Percentiles rank a stretch among this genome's conserved stretches.
Evolutionary conservation across 2,797 vertebrate species (phyloP).

Genomic region (Sebastes minor): DNA sequence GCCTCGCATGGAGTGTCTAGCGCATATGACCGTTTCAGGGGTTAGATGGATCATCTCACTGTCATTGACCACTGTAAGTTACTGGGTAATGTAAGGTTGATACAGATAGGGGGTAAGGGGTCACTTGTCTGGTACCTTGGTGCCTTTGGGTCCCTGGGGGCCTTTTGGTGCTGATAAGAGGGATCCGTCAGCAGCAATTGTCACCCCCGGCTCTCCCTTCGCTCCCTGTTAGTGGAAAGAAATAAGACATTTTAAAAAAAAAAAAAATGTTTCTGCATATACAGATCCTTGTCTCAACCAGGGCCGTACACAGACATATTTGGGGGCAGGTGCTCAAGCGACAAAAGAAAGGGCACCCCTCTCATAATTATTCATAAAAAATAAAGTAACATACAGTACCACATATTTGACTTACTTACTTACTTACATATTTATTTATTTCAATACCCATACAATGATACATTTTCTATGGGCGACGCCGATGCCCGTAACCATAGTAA

Average conservation of each 20-base stretch:
- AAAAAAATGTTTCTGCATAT: not conserved
- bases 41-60: not conserved
- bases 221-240: constrained; percentile 84
- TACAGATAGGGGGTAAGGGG: not conserved
- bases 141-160: constrained; percentile 86
- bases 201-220: constrained; percentile 90
- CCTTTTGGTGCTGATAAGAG: constrained; percentile 75
- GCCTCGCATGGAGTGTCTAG: not conserved
- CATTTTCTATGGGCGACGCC: too few species aligned
- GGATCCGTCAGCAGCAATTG: constrained; percentile 86
- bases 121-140: constrained; percentile 58
- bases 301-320: too few species aligned
- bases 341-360: too few species aligned
- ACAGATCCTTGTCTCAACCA: not conserved
- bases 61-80: not conserved
- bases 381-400: too few species aligned
- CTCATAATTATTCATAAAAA: too few species aligned
- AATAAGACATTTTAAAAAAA: too few species aligned
- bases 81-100: not conserved
- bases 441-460: too few species aligned
- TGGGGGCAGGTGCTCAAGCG: too few species aligned
- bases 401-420: too few species aligned
- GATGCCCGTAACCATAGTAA: too few species aligned
- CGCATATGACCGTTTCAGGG: not conserved
- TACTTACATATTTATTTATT: too few species aligned